phyloP scores from a whole-genome alignment of 2,888 invertebrate genomes.

The Platycnemis pennipes region DNA sequence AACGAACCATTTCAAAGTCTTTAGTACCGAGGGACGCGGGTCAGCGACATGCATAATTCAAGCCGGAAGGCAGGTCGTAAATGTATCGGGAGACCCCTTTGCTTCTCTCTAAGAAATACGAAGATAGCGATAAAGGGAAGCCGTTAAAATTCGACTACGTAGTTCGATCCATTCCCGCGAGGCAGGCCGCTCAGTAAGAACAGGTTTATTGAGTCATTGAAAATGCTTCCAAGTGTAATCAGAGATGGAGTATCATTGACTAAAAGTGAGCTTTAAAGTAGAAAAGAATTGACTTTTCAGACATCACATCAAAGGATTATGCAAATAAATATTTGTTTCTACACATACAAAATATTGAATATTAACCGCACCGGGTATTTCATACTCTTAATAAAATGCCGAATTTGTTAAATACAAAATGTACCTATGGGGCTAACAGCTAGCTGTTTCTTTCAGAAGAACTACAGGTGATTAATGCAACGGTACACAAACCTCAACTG shows the following conservation, averaged over 20 bases:
- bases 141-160: neutral
- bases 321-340: neutral
- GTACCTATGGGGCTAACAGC: too few species aligned
- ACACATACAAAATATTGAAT: too few species aligned
- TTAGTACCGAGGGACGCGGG: neutral
- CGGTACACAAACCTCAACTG: too few species aligned
- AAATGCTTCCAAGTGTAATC: neutral
- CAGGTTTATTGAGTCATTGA: neutral
- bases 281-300: neutral
- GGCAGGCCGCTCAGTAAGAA: neutral
- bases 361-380: too few species aligned
- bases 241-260: neutral
- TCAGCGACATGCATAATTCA: constrained; percentile 36
- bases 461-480: too few species aligned
- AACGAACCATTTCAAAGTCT: neutral
- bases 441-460: too few species aligned
- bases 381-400: too few species aligned
- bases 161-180: neutral
- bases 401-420: too few species aligned
- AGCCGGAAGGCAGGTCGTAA: constrained; percentile 32
- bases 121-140: constrained; percentile 31
- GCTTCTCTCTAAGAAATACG: neutral
- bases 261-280: neutral
- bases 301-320: neutral
- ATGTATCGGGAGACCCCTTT: neutral